A percentile compares a stretch with the other conserved stretches of the same genome.
Conservation (phyloP, 53 echinoderm and acorn worm species). For the Echinarachnius parma region DNA sequence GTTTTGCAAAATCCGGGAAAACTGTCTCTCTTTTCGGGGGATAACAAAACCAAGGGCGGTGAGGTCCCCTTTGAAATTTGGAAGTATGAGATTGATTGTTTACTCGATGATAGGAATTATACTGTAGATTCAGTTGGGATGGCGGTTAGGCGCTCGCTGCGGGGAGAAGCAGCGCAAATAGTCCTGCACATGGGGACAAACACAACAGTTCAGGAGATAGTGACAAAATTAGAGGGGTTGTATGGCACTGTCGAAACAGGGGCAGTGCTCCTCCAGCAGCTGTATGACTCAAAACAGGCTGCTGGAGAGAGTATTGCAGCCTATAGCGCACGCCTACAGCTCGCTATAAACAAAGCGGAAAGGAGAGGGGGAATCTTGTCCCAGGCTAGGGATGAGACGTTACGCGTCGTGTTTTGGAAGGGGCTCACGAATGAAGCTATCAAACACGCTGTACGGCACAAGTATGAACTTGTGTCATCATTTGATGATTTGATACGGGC, state of each 20-base stretch:
- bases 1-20: not conserved
- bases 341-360: slow-evolving; percentile 13
- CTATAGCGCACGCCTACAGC: slow-evolving; percentile 29
- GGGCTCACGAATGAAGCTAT: slow-evolving; percentile 23
- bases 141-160: not conserved
- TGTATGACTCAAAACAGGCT: not conserved
- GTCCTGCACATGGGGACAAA: slow-evolving; percentile 10
- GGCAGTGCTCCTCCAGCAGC: slow-evolving; percentile 9
- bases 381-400: slow-evolving; percentile 27
- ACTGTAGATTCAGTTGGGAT: not conserved
- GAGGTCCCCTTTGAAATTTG: not conserved
- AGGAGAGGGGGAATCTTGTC: slow-evolving; percentile 27
- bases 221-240: not conserved
- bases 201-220: not conserved
- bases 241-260: slow-evolving; percentile 25
- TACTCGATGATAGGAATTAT: not conserved
- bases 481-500: slow-evolving; percentile 32
- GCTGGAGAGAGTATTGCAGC: too few species aligned
- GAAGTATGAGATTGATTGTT: not conserved
- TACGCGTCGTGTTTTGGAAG: slow-evolving; percentile 45
- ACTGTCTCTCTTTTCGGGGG: not conserved
- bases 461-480: slow-evolving; percentile 9
- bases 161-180: slow-evolving; percentile 13
- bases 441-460: slow-evolving; percentile 38
- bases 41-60: not conserved